Percentiles rank a stretch among this genome's conserved stretches.
These are phyloP conservation scores for Planococcus citri DNA, from an alignment of 1,140 invertebrate genomes.

Conservation along the genomic window DNA sequence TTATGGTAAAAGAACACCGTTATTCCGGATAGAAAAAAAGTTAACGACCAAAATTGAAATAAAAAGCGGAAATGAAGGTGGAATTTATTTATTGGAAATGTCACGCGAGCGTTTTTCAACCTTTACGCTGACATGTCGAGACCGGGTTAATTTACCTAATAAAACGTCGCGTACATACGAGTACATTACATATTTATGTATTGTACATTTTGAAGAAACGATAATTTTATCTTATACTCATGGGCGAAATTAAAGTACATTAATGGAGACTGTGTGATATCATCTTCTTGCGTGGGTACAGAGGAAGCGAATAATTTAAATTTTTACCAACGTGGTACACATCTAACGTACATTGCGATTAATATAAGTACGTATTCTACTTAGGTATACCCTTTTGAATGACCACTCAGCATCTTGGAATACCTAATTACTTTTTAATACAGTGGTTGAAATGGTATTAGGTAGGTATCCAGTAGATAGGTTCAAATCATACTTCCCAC, in stretches of 20 bases:
- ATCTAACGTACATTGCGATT: background rate
- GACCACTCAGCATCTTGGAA: too few species aligned
- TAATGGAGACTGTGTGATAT: background rate
- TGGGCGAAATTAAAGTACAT: background rate
- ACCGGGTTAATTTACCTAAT: constrained; percentile 13
- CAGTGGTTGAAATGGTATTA: too few species aligned
- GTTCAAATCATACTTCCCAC: too few species aligned
- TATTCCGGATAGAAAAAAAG: too few species aligned
- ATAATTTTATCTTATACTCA: background rate
- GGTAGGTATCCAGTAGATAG: too few species aligned
- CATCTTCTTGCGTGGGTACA: background rate
- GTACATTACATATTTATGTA: too few species aligned
- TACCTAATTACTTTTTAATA: too few species aligned
- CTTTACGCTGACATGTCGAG: background rate
- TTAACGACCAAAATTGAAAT: constrained; percentile 5
- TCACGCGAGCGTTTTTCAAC: background rate
- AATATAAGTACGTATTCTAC: too few species aligned
- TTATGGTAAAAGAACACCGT: too few species aligned
- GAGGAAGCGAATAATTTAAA: constrained; percentile 4
- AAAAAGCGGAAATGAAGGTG: constrained; percentile 16
- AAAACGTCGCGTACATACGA: background rate
- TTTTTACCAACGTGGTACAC: background rate
- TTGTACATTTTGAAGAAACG: background rate
- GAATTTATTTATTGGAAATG: constrained; percentile 14
- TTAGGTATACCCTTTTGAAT: too few species aligned